These are phyloP conservation scores for Dromococcyx pavoninus DNA, from an alignment of 2,797 vertebrate species.

Conservation along the genomic window DNA sequence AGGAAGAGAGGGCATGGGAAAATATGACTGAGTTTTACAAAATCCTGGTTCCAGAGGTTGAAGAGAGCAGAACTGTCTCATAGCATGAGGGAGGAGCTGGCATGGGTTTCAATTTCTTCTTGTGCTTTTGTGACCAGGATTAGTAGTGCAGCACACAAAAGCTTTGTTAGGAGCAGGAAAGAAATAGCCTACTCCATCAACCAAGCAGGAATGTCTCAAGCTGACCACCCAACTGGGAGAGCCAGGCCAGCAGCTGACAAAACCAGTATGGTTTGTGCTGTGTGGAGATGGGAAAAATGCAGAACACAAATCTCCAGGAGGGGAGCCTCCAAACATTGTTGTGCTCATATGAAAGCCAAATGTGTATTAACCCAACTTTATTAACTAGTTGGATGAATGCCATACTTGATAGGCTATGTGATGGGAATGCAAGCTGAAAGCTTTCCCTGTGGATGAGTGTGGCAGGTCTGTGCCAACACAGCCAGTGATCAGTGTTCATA, in stretches of 20 bases:
- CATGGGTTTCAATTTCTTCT: background rate
- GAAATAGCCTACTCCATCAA: background rate
- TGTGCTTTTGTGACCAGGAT: background rate
- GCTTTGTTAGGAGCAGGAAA: background rate
- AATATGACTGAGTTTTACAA: background rate
- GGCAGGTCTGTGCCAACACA: background rate
- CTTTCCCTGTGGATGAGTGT: background rate
- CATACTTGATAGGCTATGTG: background rate
- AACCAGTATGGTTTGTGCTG: background rate
- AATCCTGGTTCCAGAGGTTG: background rate
- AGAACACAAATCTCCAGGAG: background rate
- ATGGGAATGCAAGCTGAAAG: background rate
- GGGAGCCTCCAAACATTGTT: background rate
- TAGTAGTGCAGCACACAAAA: background rate
- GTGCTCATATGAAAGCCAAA: background rate
- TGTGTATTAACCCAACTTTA: background rate
- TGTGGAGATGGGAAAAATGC: background rate
- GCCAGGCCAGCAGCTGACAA: background rate
- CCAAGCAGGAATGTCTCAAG: background rate
- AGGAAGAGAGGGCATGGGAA: background rate
- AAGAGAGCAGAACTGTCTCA: background rate
- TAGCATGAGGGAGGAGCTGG: background rate
- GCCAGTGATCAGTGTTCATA: fast-evolving
- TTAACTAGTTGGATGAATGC: background rate
- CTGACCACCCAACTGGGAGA: background rate